These are phyloP conservation scores for Carlito syrichta DNA, from an alignment of 2,113 vertebrate genomes.

Conservation along the genomic window DNA sequence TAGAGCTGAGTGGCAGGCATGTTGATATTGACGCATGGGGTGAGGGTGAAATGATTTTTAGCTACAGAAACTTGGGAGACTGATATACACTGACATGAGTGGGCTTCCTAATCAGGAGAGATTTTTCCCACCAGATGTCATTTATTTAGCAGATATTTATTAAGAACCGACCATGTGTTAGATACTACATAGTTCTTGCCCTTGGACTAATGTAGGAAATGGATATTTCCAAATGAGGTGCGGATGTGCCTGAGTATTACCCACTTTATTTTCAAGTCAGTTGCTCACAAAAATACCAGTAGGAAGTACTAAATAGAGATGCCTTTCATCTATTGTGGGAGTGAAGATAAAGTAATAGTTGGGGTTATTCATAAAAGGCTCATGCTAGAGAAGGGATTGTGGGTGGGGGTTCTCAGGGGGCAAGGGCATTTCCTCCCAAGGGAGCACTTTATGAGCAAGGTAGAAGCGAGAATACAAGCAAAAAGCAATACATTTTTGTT, in stretches of 20 bases:
- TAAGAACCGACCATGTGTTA: neutral
- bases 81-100: neutral
- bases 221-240: neutral
- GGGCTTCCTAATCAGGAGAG: neutral
- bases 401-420: fast-evolving
- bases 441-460: neutral
- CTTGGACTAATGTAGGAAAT: neutral
- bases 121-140: neutral
- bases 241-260: neutral
- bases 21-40: neutral
- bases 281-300: neutral
- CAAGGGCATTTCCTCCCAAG: neutral
- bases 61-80: neutral
- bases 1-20: neutral
- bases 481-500: neutral
- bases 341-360: neutral
- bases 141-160: neutral
- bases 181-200: neutral
- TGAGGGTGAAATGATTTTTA: neutral
- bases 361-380: neutral
- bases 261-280: neutral
- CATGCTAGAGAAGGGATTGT: neutral
- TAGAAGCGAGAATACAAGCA: too few relatives aligned
- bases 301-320: neutral
- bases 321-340: neutral